phyloP scores from a whole-genome alignment of 2,888 invertebrate species.

The Limnephilus rhombicus region DNA sequence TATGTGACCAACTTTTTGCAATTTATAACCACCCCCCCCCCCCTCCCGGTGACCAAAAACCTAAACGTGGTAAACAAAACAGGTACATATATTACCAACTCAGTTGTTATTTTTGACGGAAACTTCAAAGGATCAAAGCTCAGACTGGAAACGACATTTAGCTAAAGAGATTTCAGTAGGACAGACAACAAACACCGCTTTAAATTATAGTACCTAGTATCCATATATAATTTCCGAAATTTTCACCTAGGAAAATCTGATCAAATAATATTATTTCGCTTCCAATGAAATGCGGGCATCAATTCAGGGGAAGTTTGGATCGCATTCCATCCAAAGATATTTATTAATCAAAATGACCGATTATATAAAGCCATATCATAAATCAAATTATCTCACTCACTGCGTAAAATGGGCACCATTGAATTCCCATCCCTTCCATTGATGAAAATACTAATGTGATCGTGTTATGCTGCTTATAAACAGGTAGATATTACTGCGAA shows the following conservation, averaged over 20 bases:
- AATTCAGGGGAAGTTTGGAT: background rate
- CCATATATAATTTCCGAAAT: background rate
- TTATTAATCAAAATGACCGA: slow-evolving; percentile 43
- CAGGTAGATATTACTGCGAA: too few relatives aligned
- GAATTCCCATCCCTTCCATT: background rate
- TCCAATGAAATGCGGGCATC: background rate
- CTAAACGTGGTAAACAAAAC: too few relatives aligned
- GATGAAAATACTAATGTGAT: slow-evolving; percentile 9
- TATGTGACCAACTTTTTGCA: too few relatives aligned
- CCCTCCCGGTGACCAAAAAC: too few relatives aligned
- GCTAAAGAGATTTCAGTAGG: too few relatives aligned
- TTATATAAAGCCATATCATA: slow-evolving; percentile 23
- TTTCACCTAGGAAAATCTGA: background rate
- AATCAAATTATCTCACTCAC: slow-evolving; percentile 32
- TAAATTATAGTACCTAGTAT: background rate
- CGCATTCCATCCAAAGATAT: slow-evolving; percentile 18
- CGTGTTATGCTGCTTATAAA: too few relatives aligned
- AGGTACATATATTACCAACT: too few relatives aligned
- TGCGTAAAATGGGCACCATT: slow-evolving; percentile 6
- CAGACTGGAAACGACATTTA: too few relatives aligned
- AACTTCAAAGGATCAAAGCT: too few relatives aligned
- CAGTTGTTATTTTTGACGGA: too few relatives aligned
- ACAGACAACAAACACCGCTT: too few relatives aligned
- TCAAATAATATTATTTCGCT: background rate
- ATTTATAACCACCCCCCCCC: too few relatives aligned